Evolutionary conservation across 53 echinoderm and acorn worm species (phyloP), one percentile per base, ranked within the genome.

Genomic region (Crossaster papposus): DNA sequence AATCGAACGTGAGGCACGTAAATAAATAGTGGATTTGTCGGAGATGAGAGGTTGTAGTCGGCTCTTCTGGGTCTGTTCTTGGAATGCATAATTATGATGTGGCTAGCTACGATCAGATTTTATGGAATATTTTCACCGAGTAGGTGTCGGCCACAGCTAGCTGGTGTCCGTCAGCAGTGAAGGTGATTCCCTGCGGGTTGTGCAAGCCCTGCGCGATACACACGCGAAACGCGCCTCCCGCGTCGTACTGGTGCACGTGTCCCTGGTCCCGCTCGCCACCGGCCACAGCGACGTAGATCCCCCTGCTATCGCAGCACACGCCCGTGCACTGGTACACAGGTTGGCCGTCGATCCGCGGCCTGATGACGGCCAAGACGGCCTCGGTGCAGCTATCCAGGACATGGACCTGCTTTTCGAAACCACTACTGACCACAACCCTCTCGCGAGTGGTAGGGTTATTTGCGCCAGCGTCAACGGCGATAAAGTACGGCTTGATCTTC

Each of bases 201-300:
- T 80, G 80, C 50, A 80, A 20, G 2, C 55, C 80, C 15, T 30
- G 55, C 33, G 80, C 80, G 14, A 80, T 20, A 26, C 80, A 80
- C 14, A 33, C 34, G 55, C 28, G 14, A 58, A 54, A 80, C 12
- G 26, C 36, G 13, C 80, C 80, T 1, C 58, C 18, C 33, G 58
- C 30, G 30, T 80, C 80, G 23, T 80, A 80, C 26, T 80, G 80
- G 32, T 80, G 80, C 58, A 80, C 58, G 62, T 80, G 80, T 36
- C 80, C 80, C 13, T 20, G 23, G 31, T 55, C 58, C 23, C 30
- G 54, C 28, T 31, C 80, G 11, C 9, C n/a, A 20, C 36, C 24
- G 33, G 23, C 31, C 30, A 80, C 30, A n/a, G 80, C 80, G 58
- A 80, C 55, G 18, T 54, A 80, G 31, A 80, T 55, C 10, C 80